Base-by-base conservation (phyloP, 1,140 invertebrate species). In the Popillia japonica region DNA sequence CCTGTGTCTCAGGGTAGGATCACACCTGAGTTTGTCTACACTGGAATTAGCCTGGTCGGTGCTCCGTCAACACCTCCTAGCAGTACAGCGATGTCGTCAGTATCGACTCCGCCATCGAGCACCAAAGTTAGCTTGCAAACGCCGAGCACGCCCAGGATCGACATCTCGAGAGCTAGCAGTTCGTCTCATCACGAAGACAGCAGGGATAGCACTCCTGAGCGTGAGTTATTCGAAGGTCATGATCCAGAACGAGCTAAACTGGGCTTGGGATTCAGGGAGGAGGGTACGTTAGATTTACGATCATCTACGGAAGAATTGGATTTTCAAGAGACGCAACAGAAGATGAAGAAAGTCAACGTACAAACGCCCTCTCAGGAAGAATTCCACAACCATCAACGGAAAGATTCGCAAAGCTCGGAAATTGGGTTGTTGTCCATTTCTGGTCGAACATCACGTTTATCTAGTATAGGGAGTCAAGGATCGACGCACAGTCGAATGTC, bases 291-390 rank as follows among this genome's bases (percentile, higher is more conserved):
- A 44, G 95, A 96, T 83, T 85, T 96, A 64, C 90, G 94, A 78
- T 95, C 94, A 17, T 96, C 94, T 20, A 96, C 95, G 4, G 95
- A 96, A 86, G 95, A 96, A 87, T 87, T 96, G 72, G 94, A 94
- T 78, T 92, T 94, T 80, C 91, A 94, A 83, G 93, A 95, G 86
- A 89, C 91, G 0, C 87, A 90, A 74, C 89, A 91, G 81, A 89
- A 89, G 79, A 87, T 89, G 75, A 88, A 89, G 81, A 80, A 87
- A 10, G 73, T 77, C 86, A 84, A 78, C 86, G 86, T 42, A 85
- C 87, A 83, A 75, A 84, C 84, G 10, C 86, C 87, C 2, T 42
- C 79, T 73, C 79, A 80, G 75, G 81, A 82, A 1, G 87, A 87
- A 17, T 83, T 86, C 34, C 80, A 89, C 22, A 89, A 90, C 64